phyloP scores from a whole-genome alignment of 2,113 vertebrate species.

The Panthera leo region DNA sequence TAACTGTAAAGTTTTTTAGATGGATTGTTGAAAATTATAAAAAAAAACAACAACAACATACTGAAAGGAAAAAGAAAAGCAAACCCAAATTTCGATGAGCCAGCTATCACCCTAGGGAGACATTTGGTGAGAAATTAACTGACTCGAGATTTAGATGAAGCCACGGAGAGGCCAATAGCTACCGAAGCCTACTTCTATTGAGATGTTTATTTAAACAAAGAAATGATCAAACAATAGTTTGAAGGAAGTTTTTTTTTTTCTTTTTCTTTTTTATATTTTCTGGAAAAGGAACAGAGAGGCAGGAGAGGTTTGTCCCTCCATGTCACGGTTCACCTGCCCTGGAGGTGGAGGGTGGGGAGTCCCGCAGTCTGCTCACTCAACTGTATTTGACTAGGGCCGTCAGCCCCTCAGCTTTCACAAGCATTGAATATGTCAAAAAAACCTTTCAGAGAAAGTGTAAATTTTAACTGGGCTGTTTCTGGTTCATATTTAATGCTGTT shows the following conservation, averaged over 20 bases:
- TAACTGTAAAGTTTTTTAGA: slow-evolving; percentile 58
- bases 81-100: neutral
- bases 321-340: slow-evolving; percentile 89
- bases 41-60: slow-evolving; percentile 25
- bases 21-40: slow-evolving; percentile 11
- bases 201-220: slow-evolving; percentile 72
- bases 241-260: slow-evolving; percentile 46
- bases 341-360: slow-evolving; percentile 85
- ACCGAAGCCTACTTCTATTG: slow-evolving; percentile 53
- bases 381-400: slow-evolving; percentile 90
- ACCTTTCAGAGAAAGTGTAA: slow-evolving; percentile 87
- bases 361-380: slow-evolving; percentile 89
- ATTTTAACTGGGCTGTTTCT: slow-evolving; percentile 88
- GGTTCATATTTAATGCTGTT: slow-evolving; percentile 86
- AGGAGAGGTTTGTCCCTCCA: slow-evolving; percentile 83
- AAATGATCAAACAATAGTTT: slow-evolving; percentile 82
- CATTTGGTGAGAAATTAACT: slow-evolving; percentile 71
- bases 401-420: slow-evolving; percentile 88
- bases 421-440: slow-evolving; percentile 89
- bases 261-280: slow-evolving; percentile 58
- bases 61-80: neutral
- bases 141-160: slow-evolving; percentile 58
- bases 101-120: slow-evolving; percentile 52
- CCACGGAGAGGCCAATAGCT: slow-evolving; percentile 19
- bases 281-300: slow-evolving; percentile 56